A percentile compares a stretch with the other conserved stretches of the same genome.
Evolutionary conservation across 2,888 invertebrate genomes (phyloP).

Genomic region (Myopa tessellatipennis): DNA sequence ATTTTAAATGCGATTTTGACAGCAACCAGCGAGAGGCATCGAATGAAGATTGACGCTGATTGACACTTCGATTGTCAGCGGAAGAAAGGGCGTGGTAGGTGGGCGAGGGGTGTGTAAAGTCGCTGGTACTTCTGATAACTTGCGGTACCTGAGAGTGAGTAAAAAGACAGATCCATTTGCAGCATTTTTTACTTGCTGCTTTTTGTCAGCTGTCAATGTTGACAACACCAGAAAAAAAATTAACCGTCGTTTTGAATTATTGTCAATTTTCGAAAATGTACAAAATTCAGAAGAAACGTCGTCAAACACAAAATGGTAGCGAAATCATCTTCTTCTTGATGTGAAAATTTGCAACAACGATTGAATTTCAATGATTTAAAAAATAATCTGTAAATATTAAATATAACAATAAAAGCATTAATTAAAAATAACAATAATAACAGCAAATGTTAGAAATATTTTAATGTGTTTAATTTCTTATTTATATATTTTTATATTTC

Average conservation of each 20-base stretch:
- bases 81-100: not conserved
- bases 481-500: not conserved
- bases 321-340: too few species aligned
- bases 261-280: not conserved
- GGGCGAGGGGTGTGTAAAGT: too few species aligned
- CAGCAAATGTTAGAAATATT: not conserved
- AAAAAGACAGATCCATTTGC: too few species aligned
- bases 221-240: too few species aligned
- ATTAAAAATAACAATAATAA: not conserved
- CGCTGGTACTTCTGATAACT: too few species aligned
- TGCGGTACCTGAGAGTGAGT: too few species aligned
- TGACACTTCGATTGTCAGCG: slow-evolving; percentile 21
- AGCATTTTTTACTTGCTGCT: too few species aligned
- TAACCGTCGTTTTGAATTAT: too few species aligned
- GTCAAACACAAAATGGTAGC: not conserved
- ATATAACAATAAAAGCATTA: not conserved
- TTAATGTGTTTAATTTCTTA: not conserved
- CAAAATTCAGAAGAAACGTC: not conserved
- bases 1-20: slow-evolving; percentile 28
- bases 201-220: too few species aligned
- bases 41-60: slow-evolving; percentile 44
- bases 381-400: too few species aligned
- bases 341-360: too few species aligned
- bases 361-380: too few species aligned
- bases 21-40: slow-evolving; percentile 12